These are phyloP conservation scores for Hanleya hanleyi DNA, from an alignment of 2,888 invertebrate species.

Conservation along the genomic window DNA sequence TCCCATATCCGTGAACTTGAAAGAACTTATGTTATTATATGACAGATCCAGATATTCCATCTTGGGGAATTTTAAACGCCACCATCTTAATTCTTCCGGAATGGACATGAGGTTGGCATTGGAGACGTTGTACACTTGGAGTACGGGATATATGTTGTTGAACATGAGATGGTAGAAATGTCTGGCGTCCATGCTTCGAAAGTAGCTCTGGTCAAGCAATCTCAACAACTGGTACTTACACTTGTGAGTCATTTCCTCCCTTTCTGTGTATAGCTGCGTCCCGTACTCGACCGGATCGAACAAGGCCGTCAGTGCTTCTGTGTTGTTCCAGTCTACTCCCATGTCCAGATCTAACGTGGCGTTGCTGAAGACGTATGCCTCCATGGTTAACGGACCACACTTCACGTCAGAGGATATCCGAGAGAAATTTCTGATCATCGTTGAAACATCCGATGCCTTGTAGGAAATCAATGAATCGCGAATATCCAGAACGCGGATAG, in stretches of 20 bases:
- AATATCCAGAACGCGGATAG: too few species aligned
- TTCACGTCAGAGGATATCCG: background rate
- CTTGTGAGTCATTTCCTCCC: conserved; percentile 22
- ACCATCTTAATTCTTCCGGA: conserved; percentile 39
- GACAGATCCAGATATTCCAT: conserved; percentile 50
- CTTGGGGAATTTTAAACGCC: conserved; percentile 48
- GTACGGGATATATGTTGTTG: background rate
- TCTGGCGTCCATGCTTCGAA: background rate
- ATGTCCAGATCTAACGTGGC: too few species aligned
- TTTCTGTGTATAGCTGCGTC: background rate
- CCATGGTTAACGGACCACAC: background rate
- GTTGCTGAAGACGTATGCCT: background rate
- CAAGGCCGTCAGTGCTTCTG: background rate
- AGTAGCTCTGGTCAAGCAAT: conserved; percentile 43
- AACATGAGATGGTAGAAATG: background rate
- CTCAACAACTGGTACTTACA: conserved; percentile 42
- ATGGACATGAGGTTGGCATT: conserved; percentile 3
- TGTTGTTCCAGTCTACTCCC: too few species aligned
- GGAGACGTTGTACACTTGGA: background rate
- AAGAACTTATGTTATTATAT: conserved; percentile 45
- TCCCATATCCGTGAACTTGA: conserved; percentile 27
- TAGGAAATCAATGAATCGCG: too few species aligned
- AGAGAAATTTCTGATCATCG: too few species aligned
- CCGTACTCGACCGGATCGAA: background rate
- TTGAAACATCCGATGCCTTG: too few species aligned